phyloP scores from a whole-genome alignment of 2,797 vertebrate species.

The Orestias chungarensis region DNA sequence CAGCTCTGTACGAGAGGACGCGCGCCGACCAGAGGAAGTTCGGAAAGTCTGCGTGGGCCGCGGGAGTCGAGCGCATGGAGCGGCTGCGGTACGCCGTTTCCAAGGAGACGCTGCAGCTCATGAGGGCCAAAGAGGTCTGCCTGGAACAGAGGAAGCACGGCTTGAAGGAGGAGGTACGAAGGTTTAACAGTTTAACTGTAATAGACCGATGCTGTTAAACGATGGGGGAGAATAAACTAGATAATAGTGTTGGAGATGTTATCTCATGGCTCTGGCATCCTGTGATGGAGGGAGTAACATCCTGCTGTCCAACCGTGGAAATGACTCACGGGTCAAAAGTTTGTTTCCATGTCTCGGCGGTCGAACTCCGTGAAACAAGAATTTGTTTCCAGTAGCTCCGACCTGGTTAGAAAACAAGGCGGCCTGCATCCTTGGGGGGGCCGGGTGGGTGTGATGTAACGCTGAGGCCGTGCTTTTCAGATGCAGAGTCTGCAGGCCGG shows the following conservation, averaged over 20 bases:
- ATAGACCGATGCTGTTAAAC: neutral
- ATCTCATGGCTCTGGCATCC: constrained; percentile 53
- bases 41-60: constrained; percentile 92
- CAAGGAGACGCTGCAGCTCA: constrained; percentile 96
- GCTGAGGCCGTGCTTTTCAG: constrained; percentile 65
- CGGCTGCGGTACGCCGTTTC: constrained; percentile 92
- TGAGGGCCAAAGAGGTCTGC: constrained; percentile 97
- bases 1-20: constrained; percentile 94
- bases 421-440: neutral
- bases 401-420: neutral
- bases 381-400: neutral
- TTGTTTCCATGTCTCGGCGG: constrained; percentile 8
- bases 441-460: neutral
- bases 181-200: neutral
- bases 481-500: constrained; percentile 93
- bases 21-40: constrained; percentile 94
- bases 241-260: constrained; percentile 21
- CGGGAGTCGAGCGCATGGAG: constrained; percentile 95
- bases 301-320: constrained; percentile 46
- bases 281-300: constrained; percentile 49
- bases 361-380: neutral
- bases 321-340: constrained; percentile 37
- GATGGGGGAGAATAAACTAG: neutral
- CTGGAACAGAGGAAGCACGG: constrained; percentile 95
- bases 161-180: constrained; percentile 93